phyloP scores from a whole-genome alignment of 2,113 vertebrate genomes.

The Cyphomyrus discorhynchus region DNA sequence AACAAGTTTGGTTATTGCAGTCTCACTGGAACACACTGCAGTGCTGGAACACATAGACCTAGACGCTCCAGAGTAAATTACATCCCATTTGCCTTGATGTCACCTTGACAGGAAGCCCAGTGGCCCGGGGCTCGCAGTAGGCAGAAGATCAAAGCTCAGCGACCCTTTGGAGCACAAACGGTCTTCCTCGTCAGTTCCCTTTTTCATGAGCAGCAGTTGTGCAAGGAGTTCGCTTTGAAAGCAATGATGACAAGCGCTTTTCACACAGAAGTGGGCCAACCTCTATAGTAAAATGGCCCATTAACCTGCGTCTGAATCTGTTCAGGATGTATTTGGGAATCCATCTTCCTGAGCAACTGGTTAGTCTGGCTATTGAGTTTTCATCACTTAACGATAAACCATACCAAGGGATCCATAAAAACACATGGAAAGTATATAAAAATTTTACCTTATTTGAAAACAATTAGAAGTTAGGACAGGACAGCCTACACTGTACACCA shows the following conservation, averaged over 20 bases:
- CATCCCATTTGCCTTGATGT: conserved; percentile 4
- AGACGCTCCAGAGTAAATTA: neutral
- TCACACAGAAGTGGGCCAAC: neutral
- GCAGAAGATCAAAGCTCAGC: neutral
- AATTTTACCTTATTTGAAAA: neutral
- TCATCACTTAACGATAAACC: neutral
- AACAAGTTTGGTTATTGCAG: neutral
- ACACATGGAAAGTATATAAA: neutral
- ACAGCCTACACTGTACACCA: neutral
- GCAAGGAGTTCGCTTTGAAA: neutral
- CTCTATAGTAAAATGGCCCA: neutral
- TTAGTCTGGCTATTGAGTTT: neutral
- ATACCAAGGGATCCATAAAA: neutral
- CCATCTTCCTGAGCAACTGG: neutral
- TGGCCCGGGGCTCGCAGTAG: neutral
- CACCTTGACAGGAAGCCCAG: neutral
- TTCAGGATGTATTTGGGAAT: neutral
- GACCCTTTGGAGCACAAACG: neutral
- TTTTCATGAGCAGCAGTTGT: neutral
- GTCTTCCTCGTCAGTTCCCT: neutral
- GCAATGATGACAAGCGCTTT: neutral
- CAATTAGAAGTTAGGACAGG: neutral
- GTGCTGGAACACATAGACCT: neutral
- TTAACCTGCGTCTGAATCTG: neutral
- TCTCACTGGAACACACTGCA: neutral